phyloP scores from a whole-genome alignment of 2,797 vertebrate genomes.

The Siniperca scherzeri region DNA sequence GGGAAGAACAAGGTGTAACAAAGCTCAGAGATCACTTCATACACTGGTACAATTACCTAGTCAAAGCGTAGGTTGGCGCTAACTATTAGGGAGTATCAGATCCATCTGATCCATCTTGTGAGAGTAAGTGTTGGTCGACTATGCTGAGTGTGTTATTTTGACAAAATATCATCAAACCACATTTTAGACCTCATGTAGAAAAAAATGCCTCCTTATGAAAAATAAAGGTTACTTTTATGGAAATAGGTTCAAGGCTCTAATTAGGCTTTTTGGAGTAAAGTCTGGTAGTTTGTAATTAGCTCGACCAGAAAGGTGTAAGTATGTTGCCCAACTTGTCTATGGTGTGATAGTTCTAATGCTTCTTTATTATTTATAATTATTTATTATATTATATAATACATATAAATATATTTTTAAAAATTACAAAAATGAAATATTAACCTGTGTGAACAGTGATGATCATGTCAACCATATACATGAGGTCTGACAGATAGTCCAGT shows the following conservation, averaged over 20 bases:
- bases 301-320: background rate
- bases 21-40: background rate
- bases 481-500: conserved; percentile 90
- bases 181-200: too few relatives aligned
- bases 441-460: conserved; percentile 88
- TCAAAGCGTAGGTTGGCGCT: background rate
- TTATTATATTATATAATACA: too few relatives aligned
- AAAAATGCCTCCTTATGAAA: too few relatives aligned
- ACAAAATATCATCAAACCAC: too few relatives aligned
- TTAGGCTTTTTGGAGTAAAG: background rate
- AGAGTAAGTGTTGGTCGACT: background rate
- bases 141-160: too few relatives aligned
- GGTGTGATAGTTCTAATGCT: background rate
- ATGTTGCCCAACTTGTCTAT: background rate
- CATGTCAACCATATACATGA: conserved; percentile 89
- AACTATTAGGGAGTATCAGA: background rate
- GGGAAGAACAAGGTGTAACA: background rate
- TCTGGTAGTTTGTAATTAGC: background rate
- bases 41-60: background rate
- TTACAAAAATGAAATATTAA: conserved; percentile 54
- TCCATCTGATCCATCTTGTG: background rate
- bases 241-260: too few relatives aligned
- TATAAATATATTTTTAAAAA: too few relatives aligned
- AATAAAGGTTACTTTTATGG: too few relatives aligned
- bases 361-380: background rate